Base-by-base conservation (phyloP, 2,113 vertebrate species). In the Nothobranchius furzeri region DNA sequence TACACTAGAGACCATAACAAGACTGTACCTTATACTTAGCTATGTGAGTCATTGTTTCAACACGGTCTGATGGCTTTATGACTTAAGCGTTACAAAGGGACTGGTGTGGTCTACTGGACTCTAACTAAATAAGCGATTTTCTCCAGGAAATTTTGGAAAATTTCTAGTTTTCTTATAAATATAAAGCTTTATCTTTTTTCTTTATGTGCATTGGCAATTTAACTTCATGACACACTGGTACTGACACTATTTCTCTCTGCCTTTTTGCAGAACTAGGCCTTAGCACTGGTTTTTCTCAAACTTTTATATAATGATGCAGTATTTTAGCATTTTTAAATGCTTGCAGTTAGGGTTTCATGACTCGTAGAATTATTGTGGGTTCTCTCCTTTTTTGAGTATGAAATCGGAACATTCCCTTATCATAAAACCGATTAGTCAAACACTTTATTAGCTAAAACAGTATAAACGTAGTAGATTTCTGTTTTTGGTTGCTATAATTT, bases 31-130 rank as follows among this genome's bases (percentile, higher is more conserved):
- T 35, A 30, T 66, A 76, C 60, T 70, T 68, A 67, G 17, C 35
- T n/a, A 0, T 49, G 55, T 71, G 71, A 76, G 45, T 66, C 55
- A 66, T 15, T 76, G 62, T 64, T 61, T n/a, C 13, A 36, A 3
- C 55, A 67, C 6, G 53, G 53, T 61, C 58, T 66, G 2, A 36
- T 71, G 75, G 57, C 15, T 81, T 84, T 78, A 70, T 30, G 40
- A 17, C 49, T 37, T 55, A 37, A 68, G 42, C 77, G 68, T 70
- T 77, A 62, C 81, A 52, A 40, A 73, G 13, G 14, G 24, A 59
- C 51, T 61, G 53, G 13, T 12, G 24, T 3, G 30, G 30, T 30
- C 30, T 30, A 30, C 30, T 20, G 20, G 20, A 20, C 20, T 20
- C 20, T 20, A 1, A 8, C 37, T 40, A 6, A 12, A 49, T 7